A percentile compares a stretch with the other conserved stretches of the same genome.
Conservation (phyloP, 2,888 invertebrate genomes). For the Drosophila rellima region DNA sequence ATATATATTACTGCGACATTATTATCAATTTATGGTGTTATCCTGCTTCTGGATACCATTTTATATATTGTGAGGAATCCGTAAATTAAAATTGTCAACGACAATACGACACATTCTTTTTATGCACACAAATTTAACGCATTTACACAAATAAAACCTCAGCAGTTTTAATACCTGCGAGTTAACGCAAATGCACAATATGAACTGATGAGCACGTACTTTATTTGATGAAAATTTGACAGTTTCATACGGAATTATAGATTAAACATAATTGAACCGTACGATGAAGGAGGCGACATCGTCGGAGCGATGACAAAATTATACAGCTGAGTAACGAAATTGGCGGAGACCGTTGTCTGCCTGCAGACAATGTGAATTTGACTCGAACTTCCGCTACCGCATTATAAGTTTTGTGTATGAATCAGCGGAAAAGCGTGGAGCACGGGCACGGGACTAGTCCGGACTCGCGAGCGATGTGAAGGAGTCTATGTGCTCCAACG, state of each 20-base stretch:
- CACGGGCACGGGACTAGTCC: slow-evolving; percentile 1
- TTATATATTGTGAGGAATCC: too few relatives aligned
- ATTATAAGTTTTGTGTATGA: slow-evolving; percentile 30
- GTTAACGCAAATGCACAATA: background rate
- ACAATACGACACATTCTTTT: background rate
- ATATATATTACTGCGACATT: slow-evolving; percentile 1
- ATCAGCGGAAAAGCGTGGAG: slow-evolving; percentile 12
- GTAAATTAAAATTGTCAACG: background rate
- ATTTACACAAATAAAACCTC: background rate
- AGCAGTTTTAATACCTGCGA: background rate
- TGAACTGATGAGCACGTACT: background rate
- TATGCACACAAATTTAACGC: background rate
- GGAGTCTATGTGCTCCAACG: slow-evolving; percentile 48
- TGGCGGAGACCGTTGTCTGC: slow-evolving; percentile 10
- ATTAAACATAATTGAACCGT: background rate
- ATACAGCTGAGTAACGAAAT: slow-evolving; percentile 17
- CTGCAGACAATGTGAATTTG: slow-evolving; percentile 27
- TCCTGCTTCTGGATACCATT: slow-evolving; percentile 1
- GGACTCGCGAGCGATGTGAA: background rate
- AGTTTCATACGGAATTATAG: slow-evolving; percentile 1
- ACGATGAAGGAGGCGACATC: background rate
- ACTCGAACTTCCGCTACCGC: slow-evolving; percentile 18
- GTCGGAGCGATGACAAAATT: slow-evolving; percentile 6
- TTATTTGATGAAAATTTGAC: slow-evolving; percentile 6
- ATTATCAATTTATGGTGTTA: background rate